Evolutionary conservation across 2,113 vertebrate genomes (phyloP).

Genomic region (Amphiprion ocellaris): DNA sequence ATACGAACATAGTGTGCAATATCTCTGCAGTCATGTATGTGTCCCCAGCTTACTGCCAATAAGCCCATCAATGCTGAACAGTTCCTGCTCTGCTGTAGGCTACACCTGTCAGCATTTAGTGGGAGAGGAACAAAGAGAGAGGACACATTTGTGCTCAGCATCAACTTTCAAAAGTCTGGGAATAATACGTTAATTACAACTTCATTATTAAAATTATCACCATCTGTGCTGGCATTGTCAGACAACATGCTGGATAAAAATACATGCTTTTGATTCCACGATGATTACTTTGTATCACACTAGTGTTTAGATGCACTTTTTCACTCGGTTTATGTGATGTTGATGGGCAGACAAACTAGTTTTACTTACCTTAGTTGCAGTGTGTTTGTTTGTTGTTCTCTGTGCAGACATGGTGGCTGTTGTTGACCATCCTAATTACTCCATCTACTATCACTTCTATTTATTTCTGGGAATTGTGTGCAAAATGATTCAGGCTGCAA

Average conservation of each 20-base stretch:
- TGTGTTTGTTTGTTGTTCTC: slow-evolving; percentile 1
- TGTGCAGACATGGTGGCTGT: background rate
- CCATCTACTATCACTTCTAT: background rate
- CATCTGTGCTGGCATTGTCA: slow-evolving; percentile 15
- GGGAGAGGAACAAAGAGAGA: slow-evolving; percentile 11
- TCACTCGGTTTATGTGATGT: background rate
- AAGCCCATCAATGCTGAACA: slow-evolving; percentile 44
- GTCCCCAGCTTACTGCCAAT: slow-evolving; percentile 47
- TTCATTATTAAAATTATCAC: slow-evolving; percentile 4
- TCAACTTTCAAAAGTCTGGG: slow-evolving; percentile 45
- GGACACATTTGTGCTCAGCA: slow-evolving; percentile 1
- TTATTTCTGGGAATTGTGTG: slow-evolving; percentile 13
- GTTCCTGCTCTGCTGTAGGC: slow-evolving; percentile 9
- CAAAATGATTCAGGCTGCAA: slow-evolving; percentile 10
- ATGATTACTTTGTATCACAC: background rate
- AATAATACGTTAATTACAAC: background rate
- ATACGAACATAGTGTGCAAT: slow-evolving; percentile 28
- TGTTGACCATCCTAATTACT: slow-evolving; percentile 15
- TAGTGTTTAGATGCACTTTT: background rate
- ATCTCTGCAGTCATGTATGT: slow-evolving; percentile 21
- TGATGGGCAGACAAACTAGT: background rate
- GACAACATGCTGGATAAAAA: slow-evolving; percentile 2
- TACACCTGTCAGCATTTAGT: slow-evolving; percentile 60
- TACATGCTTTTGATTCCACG: background rate
- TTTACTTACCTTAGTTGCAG: background rate